Base-by-base conservation (phyloP, 2,797 vertebrate species). In the Gadopsis marmoratus region DNA sequence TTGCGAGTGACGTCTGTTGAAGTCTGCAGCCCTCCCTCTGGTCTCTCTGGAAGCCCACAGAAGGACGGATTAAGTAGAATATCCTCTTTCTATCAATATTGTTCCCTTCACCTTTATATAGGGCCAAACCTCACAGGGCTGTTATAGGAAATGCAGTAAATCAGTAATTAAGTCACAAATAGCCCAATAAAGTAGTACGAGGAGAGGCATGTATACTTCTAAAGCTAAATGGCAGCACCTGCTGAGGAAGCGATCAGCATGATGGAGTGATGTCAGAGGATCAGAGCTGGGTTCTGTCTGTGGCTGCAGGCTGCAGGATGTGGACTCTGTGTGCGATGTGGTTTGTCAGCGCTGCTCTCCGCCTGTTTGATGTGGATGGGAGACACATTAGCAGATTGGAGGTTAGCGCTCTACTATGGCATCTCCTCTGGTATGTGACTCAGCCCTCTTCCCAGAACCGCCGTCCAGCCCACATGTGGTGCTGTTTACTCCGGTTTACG, bases 361-460 rank as follows among this genome's bases (percentile, higher is more conserved):
- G 1, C 8, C 26, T 1, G 33, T 90, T 88, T 91, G 89, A 91
- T 91, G 89, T 90, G 82, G 88, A 79, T 29, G 31, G 75, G 21
- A 76, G 71, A 67, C 60, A 7, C 76, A 72, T 86, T 68, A 85
- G 72, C 69, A 74, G 72, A 74, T 64, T 62, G 55, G 71, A 61
- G 77, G 71, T 67, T 78, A 54, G 17, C 1, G 3, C 37, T 66
- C 23, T 9, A 43, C 67, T 33, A 11, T 8, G 61, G 83, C 78
- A 48, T 72, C 61, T 76, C 60, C 72, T 81, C 84, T 55, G 74
- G 81, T 64, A 71, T 78, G 82, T 92, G 86, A 91, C 41, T 92
- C 86, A 88, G 53, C 2, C 31, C 16, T 67, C 23, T 91, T 90
- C 86, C 90, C 85, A 87, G 88, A 91, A 91, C 65, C 37, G 29